Conservation (phyloP, 2,113 vertebrate species). For the Macrotus californicus region DNA sequence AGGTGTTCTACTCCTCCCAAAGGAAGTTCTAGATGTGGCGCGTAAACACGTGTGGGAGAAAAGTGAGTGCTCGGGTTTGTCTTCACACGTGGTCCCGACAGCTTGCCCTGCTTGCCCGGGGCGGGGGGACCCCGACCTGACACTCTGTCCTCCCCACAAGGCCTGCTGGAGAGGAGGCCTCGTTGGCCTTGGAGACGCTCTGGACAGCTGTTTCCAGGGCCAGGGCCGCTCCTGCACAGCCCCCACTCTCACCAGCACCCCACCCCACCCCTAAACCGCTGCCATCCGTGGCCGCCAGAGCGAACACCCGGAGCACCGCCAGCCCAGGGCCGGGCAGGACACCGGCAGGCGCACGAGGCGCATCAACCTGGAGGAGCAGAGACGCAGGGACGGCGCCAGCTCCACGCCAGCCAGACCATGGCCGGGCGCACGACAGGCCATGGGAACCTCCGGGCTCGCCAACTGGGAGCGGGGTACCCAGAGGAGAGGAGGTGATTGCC, state of each 20-base stretch:
- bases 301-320: too few relatives aligned
- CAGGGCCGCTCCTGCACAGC: neutral
- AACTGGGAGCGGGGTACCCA: accelerated
- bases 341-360: neutral
- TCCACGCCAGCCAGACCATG: too few relatives aligned
- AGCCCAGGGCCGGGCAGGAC: neutral
- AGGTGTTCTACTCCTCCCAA: neutral
- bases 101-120: too few relatives aligned
- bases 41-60: neutral
- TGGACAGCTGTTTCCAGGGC: accelerated
- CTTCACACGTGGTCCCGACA: too few relatives aligned
- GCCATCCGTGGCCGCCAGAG: too few relatives aligned
- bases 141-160: too few relatives aligned
- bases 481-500: neutral
- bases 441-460: neutral
- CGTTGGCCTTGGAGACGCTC: too few relatives aligned
- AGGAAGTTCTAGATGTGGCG: neutral
- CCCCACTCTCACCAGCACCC: neutral
- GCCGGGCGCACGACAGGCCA: neutral
- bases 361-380: neutral
- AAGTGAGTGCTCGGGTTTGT: too few relatives aligned
- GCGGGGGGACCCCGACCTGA: neutral
- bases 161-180: too few relatives aligned
- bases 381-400: too few relatives aligned
- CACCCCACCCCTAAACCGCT: neutral